phyloP scores from a whole-genome alignment of 2,113 vertebrate genomes.

The Speoplatyrhinus poulsoni region DNA sequence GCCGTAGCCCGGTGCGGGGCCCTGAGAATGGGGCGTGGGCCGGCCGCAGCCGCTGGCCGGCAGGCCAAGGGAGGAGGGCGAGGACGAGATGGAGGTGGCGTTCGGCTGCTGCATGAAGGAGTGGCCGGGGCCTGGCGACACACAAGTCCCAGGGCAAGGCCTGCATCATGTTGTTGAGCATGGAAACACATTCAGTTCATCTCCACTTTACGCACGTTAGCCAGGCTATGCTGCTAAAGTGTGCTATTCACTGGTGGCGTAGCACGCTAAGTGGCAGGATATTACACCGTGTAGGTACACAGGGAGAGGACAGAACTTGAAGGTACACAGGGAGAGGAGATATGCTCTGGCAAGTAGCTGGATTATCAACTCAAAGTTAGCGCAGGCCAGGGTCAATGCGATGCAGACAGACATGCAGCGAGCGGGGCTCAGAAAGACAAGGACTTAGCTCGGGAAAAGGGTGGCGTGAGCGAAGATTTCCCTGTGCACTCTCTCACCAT shows the following conservation, averaged over 20 bases:
- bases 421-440: constrained; percentile 7
- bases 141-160: constrained; percentile 46
- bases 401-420: constrained; percentile 37
- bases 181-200: constrained; percentile 72
- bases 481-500: constrained; percentile 75
- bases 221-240: constrained; percentile 1
- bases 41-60: constrained; percentile 86
- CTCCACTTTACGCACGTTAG: constrained; percentile 21
- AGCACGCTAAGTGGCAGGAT: too few relatives aligned
- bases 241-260: background rate
- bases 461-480: background rate
- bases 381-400: constrained; percentile 5
- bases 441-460: background rate
- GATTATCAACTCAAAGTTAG: background rate
- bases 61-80: constrained; percentile 87
- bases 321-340: background rate
- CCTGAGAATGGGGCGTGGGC: constrained; percentile 82
- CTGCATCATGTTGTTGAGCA: constrained; percentile 19
- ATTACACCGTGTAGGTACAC: too few relatives aligned
- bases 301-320: constrained; percentile 1
- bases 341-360: constrained; percentile 4
- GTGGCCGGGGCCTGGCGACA: constrained; percentile 83
- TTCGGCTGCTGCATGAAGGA: constrained; percentile 87
- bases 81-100: constrained; percentile 73
- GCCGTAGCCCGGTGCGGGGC: constrained; percentile 81